phyloP scores from a whole-genome alignment of 2,888 invertebrate species.

The Cancer borealis region DNA sequence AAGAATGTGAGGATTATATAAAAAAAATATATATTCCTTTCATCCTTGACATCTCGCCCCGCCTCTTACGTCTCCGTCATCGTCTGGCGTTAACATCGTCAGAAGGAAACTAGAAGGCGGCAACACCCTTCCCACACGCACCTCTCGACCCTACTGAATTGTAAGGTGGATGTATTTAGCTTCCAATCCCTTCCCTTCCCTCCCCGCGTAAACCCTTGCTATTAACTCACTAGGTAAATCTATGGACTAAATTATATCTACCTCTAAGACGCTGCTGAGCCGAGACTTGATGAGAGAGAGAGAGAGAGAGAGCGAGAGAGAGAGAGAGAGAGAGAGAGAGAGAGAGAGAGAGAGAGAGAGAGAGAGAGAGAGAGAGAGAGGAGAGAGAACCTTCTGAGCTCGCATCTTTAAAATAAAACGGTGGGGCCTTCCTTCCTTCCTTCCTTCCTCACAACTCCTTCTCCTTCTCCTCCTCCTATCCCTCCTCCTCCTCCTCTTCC shows the following conservation, averaged over 20 bases:
- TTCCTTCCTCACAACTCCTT: background rate
- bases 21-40: background rate
- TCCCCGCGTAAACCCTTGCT: conserved; percentile 11
- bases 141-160: background rate
- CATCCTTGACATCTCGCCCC: conserved; percentile 21
- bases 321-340: conserved; percentile 49
- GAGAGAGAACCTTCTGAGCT: conserved; percentile 7
- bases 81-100: background rate
- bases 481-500: conserved; percentile 28
- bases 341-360: conserved; percentile 34
- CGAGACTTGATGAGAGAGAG: conserved; percentile 44
- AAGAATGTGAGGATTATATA: background rate
- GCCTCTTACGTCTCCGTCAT: background rate
- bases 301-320: conserved; percentile 43
- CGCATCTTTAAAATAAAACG: conserved; percentile 57
- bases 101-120: background rate
- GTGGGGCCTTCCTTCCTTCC: conserved; percentile 31
- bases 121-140: background rate
- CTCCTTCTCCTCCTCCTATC: background rate
- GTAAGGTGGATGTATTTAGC: conserved; percentile 29
- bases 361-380: conserved; percentile 29
- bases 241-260: conserved; percentile 42
- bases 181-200: conserved; percentile 1
- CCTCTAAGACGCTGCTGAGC: conserved; percentile 35
- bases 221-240: conserved; percentile 30